Conservation (phyloP, 2,888 invertebrate species). For the Phrixothrix hirtus region DNA sequence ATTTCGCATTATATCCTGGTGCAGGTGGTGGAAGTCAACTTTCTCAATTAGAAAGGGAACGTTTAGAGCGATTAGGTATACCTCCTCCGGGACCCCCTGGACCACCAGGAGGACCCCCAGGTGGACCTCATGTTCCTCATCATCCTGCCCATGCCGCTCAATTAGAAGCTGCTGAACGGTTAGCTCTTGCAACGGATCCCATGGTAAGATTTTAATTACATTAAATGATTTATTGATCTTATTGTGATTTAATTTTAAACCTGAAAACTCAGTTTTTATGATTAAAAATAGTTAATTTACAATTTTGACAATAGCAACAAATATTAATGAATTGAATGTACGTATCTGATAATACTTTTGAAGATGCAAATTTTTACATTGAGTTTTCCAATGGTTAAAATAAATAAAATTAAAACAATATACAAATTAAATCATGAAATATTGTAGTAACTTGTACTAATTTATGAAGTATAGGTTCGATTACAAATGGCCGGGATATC, state of each 20-base stretch:
- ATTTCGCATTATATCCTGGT: conserved; percentile 77
- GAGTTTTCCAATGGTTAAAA: too few species aligned
- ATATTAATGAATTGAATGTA: too few species aligned
- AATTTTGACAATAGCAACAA: too few species aligned
- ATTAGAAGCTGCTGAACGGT: conserved; percentile 74
- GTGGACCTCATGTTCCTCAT: conserved; percentile 63
- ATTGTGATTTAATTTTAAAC: too few species aligned
- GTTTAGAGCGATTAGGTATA: conserved; percentile 80
- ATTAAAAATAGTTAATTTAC: too few species aligned
- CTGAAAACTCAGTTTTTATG: too few species aligned
- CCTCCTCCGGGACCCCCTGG: conserved; percentile 64
- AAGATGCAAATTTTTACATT: too few species aligned
- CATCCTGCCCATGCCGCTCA: conserved; percentile 59
- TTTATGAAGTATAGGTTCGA: conserved; percentile 61
- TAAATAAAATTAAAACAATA: too few species aligned
- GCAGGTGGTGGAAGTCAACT: conserved; percentile 64
- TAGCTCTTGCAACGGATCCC: conserved; percentile 86
- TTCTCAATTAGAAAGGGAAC: conserved; percentile 85
- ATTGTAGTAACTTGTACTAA: too few species aligned
- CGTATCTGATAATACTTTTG: too few species aligned
- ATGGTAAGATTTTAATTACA: conserved; percentile 63
- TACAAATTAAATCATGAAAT: too few species aligned
- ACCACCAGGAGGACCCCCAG: conserved; percentile 59
- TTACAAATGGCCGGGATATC: conserved; percentile 91
- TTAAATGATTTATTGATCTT: background rate